Conservation (phyloP, 2,888 invertebrate genomes). For the Xylota sylvarum region DNA sequence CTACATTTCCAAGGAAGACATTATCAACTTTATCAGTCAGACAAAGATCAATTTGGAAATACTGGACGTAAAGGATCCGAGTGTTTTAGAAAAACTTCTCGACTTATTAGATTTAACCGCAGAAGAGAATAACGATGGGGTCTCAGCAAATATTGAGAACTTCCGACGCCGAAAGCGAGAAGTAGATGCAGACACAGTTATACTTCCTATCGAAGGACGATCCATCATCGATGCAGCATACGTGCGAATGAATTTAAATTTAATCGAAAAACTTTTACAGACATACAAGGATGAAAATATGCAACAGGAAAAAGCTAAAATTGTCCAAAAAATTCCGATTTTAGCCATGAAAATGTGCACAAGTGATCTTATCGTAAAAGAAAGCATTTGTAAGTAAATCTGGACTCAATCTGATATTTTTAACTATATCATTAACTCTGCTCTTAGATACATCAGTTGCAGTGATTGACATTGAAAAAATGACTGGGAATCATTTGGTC, state of each 20-base stretch:
- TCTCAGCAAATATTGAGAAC: slow-evolving; percentile 29
- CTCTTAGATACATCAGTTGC: slow-evolving; percentile 62
- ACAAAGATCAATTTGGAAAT: slow-evolving; percentile 66
- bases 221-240: slow-evolving; percentile 69
- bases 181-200: slow-evolving; percentile 30
- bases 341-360: slow-evolving; percentile 67
- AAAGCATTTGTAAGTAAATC: slow-evolving; percentile 60
- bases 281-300: slow-evolving; percentile 53
- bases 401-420: not conserved
- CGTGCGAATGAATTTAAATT: slow-evolving; percentile 63
- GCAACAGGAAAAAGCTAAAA: slow-evolving; percentile 57
- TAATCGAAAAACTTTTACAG: slow-evolving; percentile 59
- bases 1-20: slow-evolving; percentile 68
- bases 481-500: slow-evolving; percentile 65
- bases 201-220: slow-evolving; percentile 54
- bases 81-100: slow-evolving; percentile 61
- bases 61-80: slow-evolving; percentile 44
- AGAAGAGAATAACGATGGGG: slow-evolving; percentile 34
- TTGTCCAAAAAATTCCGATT: slow-evolving; percentile 56
- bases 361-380: slow-evolving; percentile 70
- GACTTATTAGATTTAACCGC: slow-evolving; percentile 63
- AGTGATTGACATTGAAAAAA: slow-evolving; percentile 65
- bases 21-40: slow-evolving; percentile 61
- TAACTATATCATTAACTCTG: not conserved
- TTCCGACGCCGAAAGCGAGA: slow-evolving; percentile 54